Evolutionary conservation across 2,797 vertebrate species (phyloP).

Genomic region (Knipowitschia caucasica): DNA sequence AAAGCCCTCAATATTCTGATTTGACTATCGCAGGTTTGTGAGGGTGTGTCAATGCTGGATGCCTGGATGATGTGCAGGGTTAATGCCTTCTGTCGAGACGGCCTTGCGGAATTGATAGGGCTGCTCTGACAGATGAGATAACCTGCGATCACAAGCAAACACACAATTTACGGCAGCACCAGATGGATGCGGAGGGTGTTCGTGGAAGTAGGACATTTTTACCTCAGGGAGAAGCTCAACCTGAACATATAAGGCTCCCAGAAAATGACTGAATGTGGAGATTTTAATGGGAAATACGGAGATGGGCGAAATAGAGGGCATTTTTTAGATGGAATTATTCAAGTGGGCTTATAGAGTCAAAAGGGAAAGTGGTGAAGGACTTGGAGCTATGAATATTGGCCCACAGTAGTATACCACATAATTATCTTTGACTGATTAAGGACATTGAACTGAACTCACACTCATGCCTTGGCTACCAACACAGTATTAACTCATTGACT

Average conservation of each 20-base stretch:
- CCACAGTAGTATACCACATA: too few relatives aligned
- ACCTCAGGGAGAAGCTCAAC: constrained; percentile 56
- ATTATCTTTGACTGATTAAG: too few relatives aligned
- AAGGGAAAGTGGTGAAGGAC: constrained; percentile 30
- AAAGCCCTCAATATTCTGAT: constrained; percentile 38
- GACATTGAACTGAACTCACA: too few relatives aligned
- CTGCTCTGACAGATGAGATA: constrained; percentile 64
- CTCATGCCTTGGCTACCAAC: too few relatives aligned
- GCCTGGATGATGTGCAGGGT: constrained; percentile 47
- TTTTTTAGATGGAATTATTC: constrained; percentile 19
- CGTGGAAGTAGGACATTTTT: constrained; percentile 64
- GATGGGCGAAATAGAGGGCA: constrained; percentile 11
- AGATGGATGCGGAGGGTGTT: constrained; percentile 65
- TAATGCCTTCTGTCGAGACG: constrained; percentile 57
- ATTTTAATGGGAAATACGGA: constrained; percentile 49
- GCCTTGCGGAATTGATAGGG: constrained; percentile 57
- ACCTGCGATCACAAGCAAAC: constrained; percentile 55
- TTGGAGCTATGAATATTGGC: too few relatives aligned
- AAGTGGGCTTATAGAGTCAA: constrained; percentile 14
- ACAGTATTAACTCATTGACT: too few relatives aligned
- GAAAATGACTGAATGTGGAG: constrained; percentile 49
- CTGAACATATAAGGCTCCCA: constrained; percentile 41
- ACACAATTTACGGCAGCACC: constrained; percentile 55
- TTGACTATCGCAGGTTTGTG: constrained; percentile 36
- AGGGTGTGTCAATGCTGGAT: constrained; percentile 49